These are phyloP conservation scores for Psephotus haematonotus DNA, from an alignment of 2,113 vertebrate genomes.

Conservation along the genomic window DNA sequence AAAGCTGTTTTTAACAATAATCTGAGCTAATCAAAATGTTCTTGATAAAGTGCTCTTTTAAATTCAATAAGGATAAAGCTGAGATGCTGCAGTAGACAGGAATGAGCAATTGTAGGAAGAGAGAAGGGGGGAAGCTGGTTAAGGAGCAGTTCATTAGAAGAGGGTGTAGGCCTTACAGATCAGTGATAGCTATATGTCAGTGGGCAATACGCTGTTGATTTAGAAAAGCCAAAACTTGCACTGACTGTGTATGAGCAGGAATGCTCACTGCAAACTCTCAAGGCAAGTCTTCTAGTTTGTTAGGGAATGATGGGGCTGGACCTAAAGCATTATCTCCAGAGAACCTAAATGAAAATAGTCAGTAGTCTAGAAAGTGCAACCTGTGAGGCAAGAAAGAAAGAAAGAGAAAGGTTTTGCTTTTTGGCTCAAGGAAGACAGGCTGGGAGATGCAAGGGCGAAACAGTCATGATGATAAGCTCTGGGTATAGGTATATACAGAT, in stretches of 20 bases:
- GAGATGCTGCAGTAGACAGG: background rate
- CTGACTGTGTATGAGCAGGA: background rate
- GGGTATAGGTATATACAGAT: background rate
- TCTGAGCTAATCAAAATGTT: background rate
- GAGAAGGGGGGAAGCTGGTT: background rate
- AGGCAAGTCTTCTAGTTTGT: background rate
- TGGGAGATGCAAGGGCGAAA: background rate
- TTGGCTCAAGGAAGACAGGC: background rate
- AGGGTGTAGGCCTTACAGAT: background rate
- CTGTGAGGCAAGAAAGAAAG: background rate
- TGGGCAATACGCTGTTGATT: background rate
- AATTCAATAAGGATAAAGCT: background rate
- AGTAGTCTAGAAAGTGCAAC: background rate
- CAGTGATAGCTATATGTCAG: accelerated
- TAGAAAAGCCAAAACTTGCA: background rate
- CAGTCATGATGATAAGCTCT: background rate
- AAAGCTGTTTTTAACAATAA: background rate
- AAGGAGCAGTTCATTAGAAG: background rate
- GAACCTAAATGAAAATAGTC: background rate
- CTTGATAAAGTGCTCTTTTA: background rate
- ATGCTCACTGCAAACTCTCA: background rate
- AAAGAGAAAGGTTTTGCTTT: background rate
- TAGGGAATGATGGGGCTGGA: background rate
- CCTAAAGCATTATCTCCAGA: background rate
- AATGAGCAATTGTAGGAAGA: background rate